Percentiles rank a stretch among this genome's conserved stretches.
These are phyloP conservation scores for Callocephalon fimbriatum DNA, from an alignment of 2,113 vertebrate species.

Conservation along the genomic window DNA sequence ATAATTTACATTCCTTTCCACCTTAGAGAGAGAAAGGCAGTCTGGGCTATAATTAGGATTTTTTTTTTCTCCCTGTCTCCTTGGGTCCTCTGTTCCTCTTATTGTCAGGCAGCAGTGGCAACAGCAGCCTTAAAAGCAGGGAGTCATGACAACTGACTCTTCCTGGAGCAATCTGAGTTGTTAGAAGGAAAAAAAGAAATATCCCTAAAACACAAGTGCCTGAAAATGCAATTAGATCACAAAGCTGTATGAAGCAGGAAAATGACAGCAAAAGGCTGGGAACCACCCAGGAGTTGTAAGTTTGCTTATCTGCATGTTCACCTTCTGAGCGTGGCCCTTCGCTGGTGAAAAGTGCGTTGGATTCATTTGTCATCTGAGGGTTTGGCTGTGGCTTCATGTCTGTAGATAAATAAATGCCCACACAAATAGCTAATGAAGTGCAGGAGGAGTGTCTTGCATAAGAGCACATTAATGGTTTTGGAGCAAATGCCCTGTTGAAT, in stretches of 20 bases:
- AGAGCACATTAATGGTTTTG: not conserved
- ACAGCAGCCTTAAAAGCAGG: conserved; percentile 49
- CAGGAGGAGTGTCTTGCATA: conserved; percentile 23
- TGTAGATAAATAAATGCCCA: conserved; percentile 10
- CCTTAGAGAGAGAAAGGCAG: not conserved
- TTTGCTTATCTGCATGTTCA: not conserved
- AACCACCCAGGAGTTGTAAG: not conserved
- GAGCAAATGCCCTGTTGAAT: not conserved
- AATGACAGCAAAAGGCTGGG: not conserved
- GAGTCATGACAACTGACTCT: conserved; percentile 30
- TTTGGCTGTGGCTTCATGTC: not conserved
- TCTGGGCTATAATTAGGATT: not conserved
- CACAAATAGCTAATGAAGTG: conserved; percentile 28
- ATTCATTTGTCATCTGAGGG: not conserved
- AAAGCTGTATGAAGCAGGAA: not conserved
- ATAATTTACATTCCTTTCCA: conserved; percentile 17
- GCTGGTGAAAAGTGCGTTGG: not conserved
- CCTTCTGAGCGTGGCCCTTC: not conserved
- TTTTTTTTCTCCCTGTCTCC: not conserved
- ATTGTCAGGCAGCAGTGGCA: not conserved
- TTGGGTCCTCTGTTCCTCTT: not conserved
- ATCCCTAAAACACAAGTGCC: not conserved
- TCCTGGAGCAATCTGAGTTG: not conserved
- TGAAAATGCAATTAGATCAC: conserved; percentile 4
- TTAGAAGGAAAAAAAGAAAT: not conserved